Evolutionary conservation across 2,113 vertebrate species (phyloP).

Genomic region (Pongo abelii): DNA sequence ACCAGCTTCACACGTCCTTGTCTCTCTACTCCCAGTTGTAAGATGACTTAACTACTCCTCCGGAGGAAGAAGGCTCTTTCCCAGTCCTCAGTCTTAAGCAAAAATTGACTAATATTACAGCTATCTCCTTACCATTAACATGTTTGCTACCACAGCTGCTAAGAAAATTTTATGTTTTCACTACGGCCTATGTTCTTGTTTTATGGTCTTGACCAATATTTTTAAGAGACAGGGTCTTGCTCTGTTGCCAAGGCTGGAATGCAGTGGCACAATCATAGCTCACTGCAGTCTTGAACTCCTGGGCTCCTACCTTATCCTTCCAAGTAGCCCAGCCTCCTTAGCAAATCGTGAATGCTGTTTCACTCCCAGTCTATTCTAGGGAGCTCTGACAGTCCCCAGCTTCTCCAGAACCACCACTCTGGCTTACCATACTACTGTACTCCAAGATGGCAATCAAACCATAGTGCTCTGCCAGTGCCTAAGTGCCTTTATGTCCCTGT

Average conservation of each 20-base stretch:
- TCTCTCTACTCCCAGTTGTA: not conserved
- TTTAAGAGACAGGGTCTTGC: not conserved
- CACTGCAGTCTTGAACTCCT: not conserved
- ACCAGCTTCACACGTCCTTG: not conserved
- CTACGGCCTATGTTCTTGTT: not conserved
- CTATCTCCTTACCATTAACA: not conserved
- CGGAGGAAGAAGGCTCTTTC: not conserved
- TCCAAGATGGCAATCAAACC: not conserved
- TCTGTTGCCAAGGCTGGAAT: not conserved
- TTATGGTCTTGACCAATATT: not conserved
- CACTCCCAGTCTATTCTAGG: not conserved
- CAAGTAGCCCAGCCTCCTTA: not conserved
- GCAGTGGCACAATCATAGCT: not conserved
- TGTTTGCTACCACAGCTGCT: not conserved
- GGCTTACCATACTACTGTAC: not conserved
- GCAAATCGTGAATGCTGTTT: not conserved
- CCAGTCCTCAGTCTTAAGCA: not conserved
- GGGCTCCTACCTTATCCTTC: not conserved
- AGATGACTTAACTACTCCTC: not conserved
- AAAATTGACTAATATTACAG: not conserved
- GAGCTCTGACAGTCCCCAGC: not conserved
- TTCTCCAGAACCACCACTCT: not conserved
- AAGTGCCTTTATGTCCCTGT: not conserved
- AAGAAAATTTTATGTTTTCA: conserved; percentile 21
- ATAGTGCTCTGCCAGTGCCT: not conserved